Percentiles rank a stretch among this genome's conserved stretches.
Evolutionary conservation across 2,888 invertebrate species (phyloP).

Genomic region (Colletes collaris): DNA sequence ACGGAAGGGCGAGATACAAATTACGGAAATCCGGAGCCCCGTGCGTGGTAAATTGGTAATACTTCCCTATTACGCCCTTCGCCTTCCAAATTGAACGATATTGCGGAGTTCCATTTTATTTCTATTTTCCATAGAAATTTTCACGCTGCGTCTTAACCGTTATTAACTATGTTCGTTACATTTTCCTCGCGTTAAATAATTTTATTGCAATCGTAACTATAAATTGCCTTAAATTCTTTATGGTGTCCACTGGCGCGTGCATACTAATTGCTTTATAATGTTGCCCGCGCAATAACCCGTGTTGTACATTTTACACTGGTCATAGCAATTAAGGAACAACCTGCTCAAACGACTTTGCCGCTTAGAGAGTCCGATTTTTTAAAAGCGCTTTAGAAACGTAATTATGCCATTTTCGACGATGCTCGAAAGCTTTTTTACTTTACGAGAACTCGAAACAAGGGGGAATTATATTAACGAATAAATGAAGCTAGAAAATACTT

Average conservation of each 20-base stretch:
- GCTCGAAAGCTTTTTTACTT: too few relatives aligned
- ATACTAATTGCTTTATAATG: constrained; percentile 11
- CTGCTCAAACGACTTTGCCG: not conserved
- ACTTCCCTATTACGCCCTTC: too few relatives aligned
- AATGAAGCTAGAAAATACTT: too few relatives aligned
- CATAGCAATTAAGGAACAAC: not conserved
- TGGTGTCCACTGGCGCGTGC: not conserved
- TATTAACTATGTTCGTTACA: too few relatives aligned
- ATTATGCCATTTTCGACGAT: too few relatives aligned
- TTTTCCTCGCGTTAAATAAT: not conserved
- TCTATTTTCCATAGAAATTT: too few relatives aligned
- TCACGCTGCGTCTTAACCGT: too few relatives aligned
- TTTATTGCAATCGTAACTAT: too few relatives aligned
- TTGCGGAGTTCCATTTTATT: too few relatives aligned
- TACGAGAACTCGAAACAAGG: too few relatives aligned
- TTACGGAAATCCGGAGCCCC: not conserved
- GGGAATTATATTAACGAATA: too few relatives aligned
- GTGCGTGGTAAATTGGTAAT: not conserved
- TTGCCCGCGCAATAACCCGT: not conserved
- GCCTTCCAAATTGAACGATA: too few relatives aligned
- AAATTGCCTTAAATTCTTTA: constrained; percentile 8
- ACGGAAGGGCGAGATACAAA: not conserved
- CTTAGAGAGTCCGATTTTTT: not conserved
- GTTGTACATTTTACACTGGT: not conserved
- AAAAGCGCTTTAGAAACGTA: not conserved